These are phyloP conservation scores for Lutraria lutraria DNA, from an alignment of 2,888 invertebrate species.

Conservation along the genomic window DNA sequence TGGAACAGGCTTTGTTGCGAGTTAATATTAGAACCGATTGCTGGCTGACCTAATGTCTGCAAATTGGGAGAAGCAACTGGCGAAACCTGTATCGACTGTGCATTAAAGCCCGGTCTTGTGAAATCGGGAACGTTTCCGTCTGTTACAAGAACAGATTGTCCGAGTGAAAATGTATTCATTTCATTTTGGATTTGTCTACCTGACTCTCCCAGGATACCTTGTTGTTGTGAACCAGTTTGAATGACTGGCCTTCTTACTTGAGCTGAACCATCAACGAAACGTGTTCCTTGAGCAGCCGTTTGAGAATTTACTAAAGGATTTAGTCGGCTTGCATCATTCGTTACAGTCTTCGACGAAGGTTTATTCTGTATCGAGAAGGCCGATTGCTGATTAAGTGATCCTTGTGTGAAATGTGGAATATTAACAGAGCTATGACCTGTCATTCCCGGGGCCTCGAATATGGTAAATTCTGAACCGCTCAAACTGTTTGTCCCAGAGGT, in stretches of 20 bases:
- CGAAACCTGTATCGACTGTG: not conserved
- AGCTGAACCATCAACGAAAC: not conserved
- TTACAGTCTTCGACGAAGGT: not conserved
- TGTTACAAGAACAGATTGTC: slow-evolving; percentile 43
- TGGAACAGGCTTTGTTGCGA: not conserved
- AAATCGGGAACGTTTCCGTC: slow-evolving; percentile 48
- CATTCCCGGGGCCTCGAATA: slow-evolving; percentile 65
- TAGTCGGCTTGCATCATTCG: not conserved
- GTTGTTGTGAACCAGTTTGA: not conserved
- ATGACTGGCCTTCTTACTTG: not conserved
- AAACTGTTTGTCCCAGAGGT: not conserved
- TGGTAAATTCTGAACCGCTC: not conserved
- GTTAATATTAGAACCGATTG: not conserved
- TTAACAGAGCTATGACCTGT: slow-evolving; percentile 41
- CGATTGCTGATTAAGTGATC: not conserved
- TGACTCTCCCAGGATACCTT: slow-evolving; percentile 12
- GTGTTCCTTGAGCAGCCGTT: slow-evolving; percentile 17
- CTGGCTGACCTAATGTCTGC: slow-evolving; percentile 40
- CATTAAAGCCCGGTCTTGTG: slow-evolving; percentile 5
- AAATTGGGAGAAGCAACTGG: slow-evolving; percentile 9
- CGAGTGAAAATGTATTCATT: slow-evolving; percentile 40
- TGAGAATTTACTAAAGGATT: slow-evolving; percentile 37
- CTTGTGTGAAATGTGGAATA: slow-evolving; percentile 9
- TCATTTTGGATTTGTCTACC: slow-evolving; percentile 21
- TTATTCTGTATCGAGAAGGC: not conserved